Base-by-base conservation (phyloP, 2,797 vertebrate species). In the Poeciliopsis paucimaculata region DNA sequence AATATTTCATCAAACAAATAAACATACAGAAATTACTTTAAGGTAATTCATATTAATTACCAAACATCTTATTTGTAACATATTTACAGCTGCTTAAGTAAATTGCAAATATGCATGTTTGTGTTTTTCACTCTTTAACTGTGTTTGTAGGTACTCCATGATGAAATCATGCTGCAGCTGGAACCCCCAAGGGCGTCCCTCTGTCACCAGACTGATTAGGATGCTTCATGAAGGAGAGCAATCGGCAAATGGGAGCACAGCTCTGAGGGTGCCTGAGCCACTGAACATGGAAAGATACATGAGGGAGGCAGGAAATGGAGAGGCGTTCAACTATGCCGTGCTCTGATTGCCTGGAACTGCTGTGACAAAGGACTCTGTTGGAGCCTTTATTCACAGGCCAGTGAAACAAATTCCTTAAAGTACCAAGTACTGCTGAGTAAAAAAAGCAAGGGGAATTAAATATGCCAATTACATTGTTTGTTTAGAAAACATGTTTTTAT, bases 101-200 rank as follows among this genome's bases (percentile, higher is more conserved):
- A 36, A 34, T 10, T 64, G 39, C n/a, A 43, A 15, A n/a, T 15
- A 2, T 12, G 13, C 10, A 70, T 70, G 13, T 71, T 45, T 66
- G 16, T 4, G 10, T 0, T 23, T 31, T 51, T 9, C 0, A 6
- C 11, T 1, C 4, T 60, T 46, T 73, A 1, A 71, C 15, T 46
- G 6, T 49, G 0, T 79, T 55, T 43, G 8, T 34, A 99, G 98
- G 88, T 97, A 96, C 16, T 68, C 86, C 57, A 90, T 97, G 51
- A 97, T 99, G 88, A 95, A 89, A 81, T 93, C 93, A 15, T 98
- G 98, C 82, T 97, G 97, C 92, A 93, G 91, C 2, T 98, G 96
- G 95, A 94, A 15, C 82, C 87, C 92, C 5, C 62, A 90, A 5
- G 87, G 91, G 0, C 94, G 98, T 0, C 82, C 91, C 4, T 90